Evolutionary conservation across 2,797 vertebrate genomes (phyloP).

Genomic region (Mycteria americana): DNA sequence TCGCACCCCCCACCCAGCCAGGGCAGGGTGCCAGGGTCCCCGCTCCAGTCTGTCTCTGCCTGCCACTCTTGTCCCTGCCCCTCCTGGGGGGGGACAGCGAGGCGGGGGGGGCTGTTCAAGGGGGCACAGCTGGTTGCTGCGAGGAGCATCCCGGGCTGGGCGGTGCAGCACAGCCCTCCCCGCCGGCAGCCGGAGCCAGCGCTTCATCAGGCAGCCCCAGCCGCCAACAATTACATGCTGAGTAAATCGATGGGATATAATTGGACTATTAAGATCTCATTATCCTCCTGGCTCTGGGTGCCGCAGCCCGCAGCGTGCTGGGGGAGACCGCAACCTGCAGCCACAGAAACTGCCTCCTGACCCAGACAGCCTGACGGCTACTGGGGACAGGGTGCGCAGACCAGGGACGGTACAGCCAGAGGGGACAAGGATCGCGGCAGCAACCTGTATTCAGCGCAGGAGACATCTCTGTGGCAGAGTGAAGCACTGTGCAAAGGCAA

Average conservation of each 20-base stretch:
- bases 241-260: conserved; percentile 80
- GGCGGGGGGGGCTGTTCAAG: neutral
- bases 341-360: neutral
- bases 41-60: neutral
- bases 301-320: neutral
- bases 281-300: conserved; percentile 72
- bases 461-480: neutral
- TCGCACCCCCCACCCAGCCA: neutral
- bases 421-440: neutral
- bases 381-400: neutral
- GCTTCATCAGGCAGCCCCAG: conserved; percentile 67
- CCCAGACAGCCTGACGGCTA: neutral
- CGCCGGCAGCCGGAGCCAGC: neutral
- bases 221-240: conserved; percentile 72
- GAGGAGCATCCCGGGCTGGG: neutral
- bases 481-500: neutral
- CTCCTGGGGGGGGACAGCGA: neutral
- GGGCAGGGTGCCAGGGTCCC: neutral
- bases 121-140: conserved; percentile 18
- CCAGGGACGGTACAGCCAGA: neutral
- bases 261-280: conserved; percentile 89
- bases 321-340: neutral
- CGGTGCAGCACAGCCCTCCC: neutral
- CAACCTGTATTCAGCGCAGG: neutral
- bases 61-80: neutral